These are phyloP conservation scores for Poeciliopsis turneri DNA, from an alignment of 2,797 vertebrate genomes.

Conservation along the genomic window DNA sequence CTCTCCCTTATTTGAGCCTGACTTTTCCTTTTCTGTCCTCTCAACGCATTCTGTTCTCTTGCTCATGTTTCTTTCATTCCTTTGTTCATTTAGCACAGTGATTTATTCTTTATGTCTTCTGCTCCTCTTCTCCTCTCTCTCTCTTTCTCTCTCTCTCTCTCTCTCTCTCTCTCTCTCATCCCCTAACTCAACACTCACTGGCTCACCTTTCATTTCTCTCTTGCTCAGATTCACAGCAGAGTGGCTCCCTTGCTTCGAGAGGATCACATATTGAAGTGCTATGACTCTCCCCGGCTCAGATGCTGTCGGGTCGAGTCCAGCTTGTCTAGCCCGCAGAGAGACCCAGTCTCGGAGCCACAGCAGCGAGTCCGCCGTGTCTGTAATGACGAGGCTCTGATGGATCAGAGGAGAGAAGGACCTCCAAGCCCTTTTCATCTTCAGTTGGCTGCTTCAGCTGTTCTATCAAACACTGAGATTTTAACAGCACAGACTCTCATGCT, in stretches of 20 bases:
- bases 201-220: conserved; percentile 27
- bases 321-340: conserved; percentile 18
- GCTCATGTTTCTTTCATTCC: conserved; percentile 48
- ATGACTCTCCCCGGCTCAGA: conserved; percentile 17
- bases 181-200: conserved; percentile 12
- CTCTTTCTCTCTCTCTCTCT: conserved; percentile 1
- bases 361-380: conserved; percentile 40
- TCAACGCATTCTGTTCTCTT: conserved; percentile 22
- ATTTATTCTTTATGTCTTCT: conserved; percentile 62
- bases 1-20: conserved; percentile 30
- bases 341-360: conserved; percentile 31
- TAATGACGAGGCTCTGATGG: conserved; percentile 48
- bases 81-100: conserved; percentile 59
- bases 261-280: conserved; percentile 48
- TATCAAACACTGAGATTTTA: conserved; percentile 45
- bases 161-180: conserved; percentile 3
- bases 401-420: conserved; percentile 56
- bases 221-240: conserved; percentile 44
- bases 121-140: conserved; percentile 14
- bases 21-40: conserved; percentile 28
- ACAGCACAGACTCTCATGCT: not conserved
- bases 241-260: conserved; percentile 36
- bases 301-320: conserved; percentile 36
- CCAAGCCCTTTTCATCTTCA: conserved; percentile 27
- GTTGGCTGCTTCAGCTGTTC: conserved; percentile 33